Conservation (phyloP, 2,113 vertebrate species). For the Tiliqua scincoides region DNA sequence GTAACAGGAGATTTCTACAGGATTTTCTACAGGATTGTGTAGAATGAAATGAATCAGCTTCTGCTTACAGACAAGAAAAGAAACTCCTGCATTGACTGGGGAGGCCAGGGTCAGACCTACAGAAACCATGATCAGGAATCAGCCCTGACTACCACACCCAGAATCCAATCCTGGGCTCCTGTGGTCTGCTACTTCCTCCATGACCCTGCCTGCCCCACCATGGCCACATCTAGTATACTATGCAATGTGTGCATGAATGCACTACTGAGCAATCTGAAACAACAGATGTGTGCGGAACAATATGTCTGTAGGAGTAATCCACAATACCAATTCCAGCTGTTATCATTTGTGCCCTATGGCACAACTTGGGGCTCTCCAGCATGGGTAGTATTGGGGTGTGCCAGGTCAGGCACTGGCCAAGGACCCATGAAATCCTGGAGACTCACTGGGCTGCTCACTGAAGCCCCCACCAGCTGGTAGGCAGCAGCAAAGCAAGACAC, state of each 20-base stretch:
- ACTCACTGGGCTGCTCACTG: too few species aligned
- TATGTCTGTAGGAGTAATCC: neutral
- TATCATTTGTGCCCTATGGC: neutral
- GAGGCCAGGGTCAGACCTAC: slow-evolving; percentile 25
- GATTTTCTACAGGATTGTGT: neutral
- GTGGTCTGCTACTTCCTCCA: neutral
- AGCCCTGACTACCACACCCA: too few species aligned
- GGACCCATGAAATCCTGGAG: too few species aligned
- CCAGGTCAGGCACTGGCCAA: too few species aligned
- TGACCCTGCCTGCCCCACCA: neutral
- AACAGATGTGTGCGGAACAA: neutral
- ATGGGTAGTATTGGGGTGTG: too few species aligned
- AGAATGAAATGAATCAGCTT: neutral
- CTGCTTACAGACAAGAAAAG: neutral
- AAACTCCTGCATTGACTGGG: slow-evolving; percentile 28
- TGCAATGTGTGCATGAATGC: neutral
- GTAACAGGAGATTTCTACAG: neutral
- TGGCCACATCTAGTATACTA: neutral
- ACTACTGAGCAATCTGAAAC: neutral
- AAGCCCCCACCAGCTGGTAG: too few species aligned
- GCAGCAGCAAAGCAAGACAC: too few species aligned
- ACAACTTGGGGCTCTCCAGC: neutral
- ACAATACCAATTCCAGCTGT: neutral
- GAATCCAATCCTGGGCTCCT: too few species aligned
- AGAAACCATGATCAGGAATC: neutral